These are phyloP conservation scores for Chromoteleia sp. DNA, from an alignment of 2,888 invertebrate species.

Conservation along the genomic window DNA sequence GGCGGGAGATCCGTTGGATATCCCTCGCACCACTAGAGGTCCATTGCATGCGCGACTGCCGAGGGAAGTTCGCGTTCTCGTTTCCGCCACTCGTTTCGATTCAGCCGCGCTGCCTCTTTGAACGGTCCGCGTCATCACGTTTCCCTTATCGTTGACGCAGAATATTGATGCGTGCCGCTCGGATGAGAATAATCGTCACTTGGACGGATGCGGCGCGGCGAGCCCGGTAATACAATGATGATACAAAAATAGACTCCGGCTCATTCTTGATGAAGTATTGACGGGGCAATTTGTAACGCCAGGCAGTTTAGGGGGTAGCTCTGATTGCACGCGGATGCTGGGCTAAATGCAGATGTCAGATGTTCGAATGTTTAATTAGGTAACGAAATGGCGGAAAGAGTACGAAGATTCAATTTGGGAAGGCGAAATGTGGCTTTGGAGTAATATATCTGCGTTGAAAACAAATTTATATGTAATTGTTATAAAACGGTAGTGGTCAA, in stretches of 20 bases:
- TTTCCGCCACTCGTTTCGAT: conserved; percentile 15
- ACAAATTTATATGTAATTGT: too few species aligned
- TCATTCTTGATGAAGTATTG: conserved; percentile 49
- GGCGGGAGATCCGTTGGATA: conserved; percentile 52
- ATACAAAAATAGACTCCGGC: conserved; percentile 26
- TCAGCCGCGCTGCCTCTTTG: conserved; percentile 3
- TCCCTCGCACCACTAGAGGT: conserved; percentile 25
- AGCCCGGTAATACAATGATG: conserved; percentile 30
- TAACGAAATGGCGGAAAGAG: not conserved
- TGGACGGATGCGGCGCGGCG: conserved; percentile 15
- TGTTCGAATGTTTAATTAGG: not conserved
- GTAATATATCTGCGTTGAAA: too few species aligned
- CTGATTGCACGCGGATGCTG: conserved; percentile 1
- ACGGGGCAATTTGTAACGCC: conserved; percentile 41
- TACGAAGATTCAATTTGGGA: too few species aligned
- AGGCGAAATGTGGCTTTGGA: too few species aligned
- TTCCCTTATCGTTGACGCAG: conserved; percentile 26
- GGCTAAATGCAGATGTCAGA: not conserved
- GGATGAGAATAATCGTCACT: conserved; percentile 55
- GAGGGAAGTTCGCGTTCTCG: conserved; percentile 29
- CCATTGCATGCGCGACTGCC: conserved; percentile 32
- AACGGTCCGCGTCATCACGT: conserved; percentile 15
- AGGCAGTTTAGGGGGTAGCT: not conserved
- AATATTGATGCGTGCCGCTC: conserved; percentile 62
- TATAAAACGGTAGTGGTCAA: too few species aligned